phyloP scores from a whole-genome alignment of 2,113 vertebrate genomes.

The Oreocharis arfaki region DNA sequence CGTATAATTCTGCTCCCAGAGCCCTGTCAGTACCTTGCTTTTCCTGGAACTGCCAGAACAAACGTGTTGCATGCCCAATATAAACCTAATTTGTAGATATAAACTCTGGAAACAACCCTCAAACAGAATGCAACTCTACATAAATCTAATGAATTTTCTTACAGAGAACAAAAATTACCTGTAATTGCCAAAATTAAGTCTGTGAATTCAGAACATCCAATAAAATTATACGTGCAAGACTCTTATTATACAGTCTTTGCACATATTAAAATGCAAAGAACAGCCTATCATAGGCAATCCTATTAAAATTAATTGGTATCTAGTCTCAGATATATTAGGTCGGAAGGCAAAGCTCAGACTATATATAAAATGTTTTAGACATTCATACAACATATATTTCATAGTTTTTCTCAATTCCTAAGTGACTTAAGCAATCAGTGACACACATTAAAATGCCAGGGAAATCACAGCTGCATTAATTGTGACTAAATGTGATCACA shows the following conservation, averaged over 20 bases:
- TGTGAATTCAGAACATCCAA: not conserved
- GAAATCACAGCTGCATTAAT: not conserved
- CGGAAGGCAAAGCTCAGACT: not conserved
- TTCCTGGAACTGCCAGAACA: not conserved
- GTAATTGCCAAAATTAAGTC: not conserved
- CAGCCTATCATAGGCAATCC: not conserved
- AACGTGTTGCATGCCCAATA: not conserved
- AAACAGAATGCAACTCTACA: not conserved
- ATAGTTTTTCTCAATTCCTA: not conserved
- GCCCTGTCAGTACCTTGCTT: not conserved
- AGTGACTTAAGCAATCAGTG: not conserved
- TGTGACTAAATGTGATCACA: not conserved
- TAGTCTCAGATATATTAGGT: not conserved
- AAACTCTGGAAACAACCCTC: not conserved
- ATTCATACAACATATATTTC: not conserved
- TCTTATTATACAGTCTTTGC: not conserved
- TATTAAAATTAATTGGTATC: not conserved
- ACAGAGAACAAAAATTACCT: not conserved
- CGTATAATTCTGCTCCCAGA: not conserved
- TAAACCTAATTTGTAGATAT: not conserved
- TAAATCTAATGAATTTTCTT: not conserved
- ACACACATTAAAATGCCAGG: not conserved
- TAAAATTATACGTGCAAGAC: not conserved
- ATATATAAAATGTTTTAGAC: not conserved
- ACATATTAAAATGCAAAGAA: not conserved